These are phyloP conservation scores for Chydorus sphaericus DNA, from an alignment of 2,888 invertebrate genomes.

Conservation along the genomic window DNA sequence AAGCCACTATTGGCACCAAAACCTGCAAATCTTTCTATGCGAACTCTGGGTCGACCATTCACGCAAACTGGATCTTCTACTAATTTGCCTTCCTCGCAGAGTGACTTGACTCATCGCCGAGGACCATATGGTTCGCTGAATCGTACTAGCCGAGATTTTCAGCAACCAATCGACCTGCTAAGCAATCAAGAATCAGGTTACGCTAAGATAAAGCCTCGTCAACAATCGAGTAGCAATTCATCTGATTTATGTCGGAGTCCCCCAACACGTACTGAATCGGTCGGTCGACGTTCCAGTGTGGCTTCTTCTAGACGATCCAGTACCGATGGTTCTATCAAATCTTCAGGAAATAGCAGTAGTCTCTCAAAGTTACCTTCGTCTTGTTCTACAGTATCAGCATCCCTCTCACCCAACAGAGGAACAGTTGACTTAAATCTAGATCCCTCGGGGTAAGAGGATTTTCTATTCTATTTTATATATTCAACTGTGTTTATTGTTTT, in stretches of 20 bases:
- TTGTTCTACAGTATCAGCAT: not conserved
- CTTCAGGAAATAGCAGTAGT: not conserved
- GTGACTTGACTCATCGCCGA: not conserved
- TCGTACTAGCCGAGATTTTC: not conserved
- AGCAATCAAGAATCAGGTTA: constrained; percentile 9
- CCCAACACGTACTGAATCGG: not conserved
- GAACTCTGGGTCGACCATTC: not conserved
- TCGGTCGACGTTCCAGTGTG: constrained; percentile 7
- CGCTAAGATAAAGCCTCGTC: constrained; percentile 12
- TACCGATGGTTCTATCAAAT: constrained; percentile 1
- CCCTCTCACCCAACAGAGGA: not conserved
- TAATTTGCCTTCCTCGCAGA: not conserved
- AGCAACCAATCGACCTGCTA: not conserved
- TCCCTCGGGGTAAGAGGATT: not conserved
- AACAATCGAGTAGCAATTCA: not conserved
- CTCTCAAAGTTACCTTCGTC: not conserved
- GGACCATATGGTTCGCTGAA: not conserved
- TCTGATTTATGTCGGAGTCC: not conserved
- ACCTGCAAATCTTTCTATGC: not conserved
- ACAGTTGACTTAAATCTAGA: constrained; percentile 7
- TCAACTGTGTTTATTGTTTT: no score
- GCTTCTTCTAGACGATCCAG: constrained; percentile 6
- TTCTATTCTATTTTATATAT: no score
- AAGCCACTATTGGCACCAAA: constrained; percentile 1
- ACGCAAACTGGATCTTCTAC: not conserved